phyloP scores from a whole-genome alignment of 53 echinoderm and acorn worm genomes.

The Patiria pectinifera region DNA sequence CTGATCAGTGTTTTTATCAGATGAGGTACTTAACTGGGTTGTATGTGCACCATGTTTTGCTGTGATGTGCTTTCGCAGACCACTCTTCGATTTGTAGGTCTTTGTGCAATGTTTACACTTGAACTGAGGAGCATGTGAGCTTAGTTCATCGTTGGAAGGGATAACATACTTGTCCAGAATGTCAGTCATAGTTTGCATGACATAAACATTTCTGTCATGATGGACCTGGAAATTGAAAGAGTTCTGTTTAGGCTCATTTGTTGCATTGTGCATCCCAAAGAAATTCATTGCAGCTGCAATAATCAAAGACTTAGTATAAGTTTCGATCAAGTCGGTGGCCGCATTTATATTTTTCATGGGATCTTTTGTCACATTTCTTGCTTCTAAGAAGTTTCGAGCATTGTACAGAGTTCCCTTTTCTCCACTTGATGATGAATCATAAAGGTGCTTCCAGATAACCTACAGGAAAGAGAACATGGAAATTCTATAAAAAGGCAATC shows the following conservation, averaged over 20 bases:
- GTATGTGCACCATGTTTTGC: slow-evolving; percentile 37
- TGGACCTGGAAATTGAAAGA: slow-evolving; percentile 26
- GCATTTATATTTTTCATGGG: slow-evolving; percentile 73
- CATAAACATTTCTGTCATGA: slow-evolving; percentile 42
- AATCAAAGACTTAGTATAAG: slow-evolving; percentile 59
- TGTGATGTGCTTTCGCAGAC: slow-evolving; percentile 56
- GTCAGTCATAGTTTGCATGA: slow-evolving; percentile 27
- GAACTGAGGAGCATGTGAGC: slow-evolving; percentile 26
- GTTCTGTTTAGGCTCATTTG: slow-evolving; percentile 60
- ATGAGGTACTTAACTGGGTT: neutral
- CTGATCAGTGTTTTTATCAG: neutral
- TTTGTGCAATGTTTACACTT: slow-evolving; percentile 59
- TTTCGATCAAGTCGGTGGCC: slow-evolving; percentile 56
- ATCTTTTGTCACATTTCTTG: slow-evolving; percentile 67
- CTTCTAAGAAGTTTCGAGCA: slow-evolving; percentile 63
- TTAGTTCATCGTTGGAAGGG: slow-evolving; percentile 64
- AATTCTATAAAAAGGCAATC: no score
- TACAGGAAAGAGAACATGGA: neutral
- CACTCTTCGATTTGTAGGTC: slow-evolving; percentile 45
- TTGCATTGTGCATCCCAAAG: slow-evolving; percentile 56
- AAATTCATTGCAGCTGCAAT: slow-evolving; percentile 71
- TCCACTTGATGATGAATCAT: slow-evolving; percentile 63
- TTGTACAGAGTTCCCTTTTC: slow-evolving; percentile 66
- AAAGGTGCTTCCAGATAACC: slow-evolving; percentile 73
- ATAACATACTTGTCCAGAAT: slow-evolving; percentile 67